These are phyloP conservation scores for Falcunculus frontatus DNA, from an alignment of 2,113 vertebrate genomes.

Conservation along the genomic window DNA sequence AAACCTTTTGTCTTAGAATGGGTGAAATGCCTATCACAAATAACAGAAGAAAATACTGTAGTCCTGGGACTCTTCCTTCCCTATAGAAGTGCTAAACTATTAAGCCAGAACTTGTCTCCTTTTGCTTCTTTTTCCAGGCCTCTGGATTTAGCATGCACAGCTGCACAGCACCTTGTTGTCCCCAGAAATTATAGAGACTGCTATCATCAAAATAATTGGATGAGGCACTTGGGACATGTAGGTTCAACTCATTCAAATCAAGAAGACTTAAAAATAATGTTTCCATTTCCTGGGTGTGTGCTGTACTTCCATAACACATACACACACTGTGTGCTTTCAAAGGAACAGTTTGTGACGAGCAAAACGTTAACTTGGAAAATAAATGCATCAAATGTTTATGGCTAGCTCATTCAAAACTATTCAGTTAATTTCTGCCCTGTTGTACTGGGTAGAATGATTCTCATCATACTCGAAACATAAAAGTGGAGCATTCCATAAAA, in stretches of 20 bases:
- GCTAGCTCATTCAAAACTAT: constrained; percentile 26
- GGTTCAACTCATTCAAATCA: constrained; percentile 8
- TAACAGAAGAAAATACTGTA: not conserved
- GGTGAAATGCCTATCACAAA: not conserved
- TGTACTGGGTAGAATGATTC: not conserved
- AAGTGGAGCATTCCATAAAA: constrained; percentile 43
- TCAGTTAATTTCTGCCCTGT: constrained; percentile 31
- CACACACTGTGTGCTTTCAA: not conserved
- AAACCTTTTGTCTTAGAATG: not conserved
- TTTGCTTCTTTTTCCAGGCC: not conserved
- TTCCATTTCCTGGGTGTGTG: not conserved
- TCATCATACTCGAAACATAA: not conserved
- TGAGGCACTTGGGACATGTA: not conserved
- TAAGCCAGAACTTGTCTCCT: not conserved
- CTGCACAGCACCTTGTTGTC: not conserved
- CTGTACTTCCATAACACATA: not conserved
- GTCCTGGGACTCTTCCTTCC: not conserved
- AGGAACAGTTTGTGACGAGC: not conserved
- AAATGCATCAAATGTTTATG: constrained; percentile 42
- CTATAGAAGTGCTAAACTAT: not conserved
- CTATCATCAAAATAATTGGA: not conserved
- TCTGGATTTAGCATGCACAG: not conserved
- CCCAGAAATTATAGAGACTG: not conserved
- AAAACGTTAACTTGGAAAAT: constrained; percentile 15
- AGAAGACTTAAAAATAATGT: not conserved